Base-by-base conservation (phyloP, 35 echinoderm and acorn worm genomes). In the Patiria miniata region DNA sequence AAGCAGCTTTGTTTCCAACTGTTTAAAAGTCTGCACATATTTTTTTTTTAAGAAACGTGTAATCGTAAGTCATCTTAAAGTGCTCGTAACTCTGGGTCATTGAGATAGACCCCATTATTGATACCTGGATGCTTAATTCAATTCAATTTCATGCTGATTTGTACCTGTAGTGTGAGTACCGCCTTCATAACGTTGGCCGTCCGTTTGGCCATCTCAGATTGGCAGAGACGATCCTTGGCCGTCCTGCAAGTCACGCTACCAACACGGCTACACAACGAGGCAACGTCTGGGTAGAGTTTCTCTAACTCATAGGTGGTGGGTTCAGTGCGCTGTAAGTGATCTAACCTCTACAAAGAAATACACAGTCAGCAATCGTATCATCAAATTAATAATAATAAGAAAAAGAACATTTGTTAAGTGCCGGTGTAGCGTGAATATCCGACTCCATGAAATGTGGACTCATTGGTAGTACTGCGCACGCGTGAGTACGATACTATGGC, bases 181-280 rank as follows among this genome's bases (percentile, higher is more conserved):
- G 85, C 87, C 55, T 95, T 99, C 89, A 99, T 94, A 82, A 99
- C 91, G 60, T 99, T 99, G 30, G 92, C 96, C 0, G 93, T 86
- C 40, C 90, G 79, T 58, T 95, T 99, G 29, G 96, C 85, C 86
- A 95, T 94, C 76, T 99, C 93, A 0, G 93, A 94, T 22, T 79
- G 85, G 37, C 96, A 92, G 2, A 99, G 85, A 37, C 93, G 81
- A 39, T 99, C 96, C 79, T 99, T 99, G 47, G 93, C 96, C 19
- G 86, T 76, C 0, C 68, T 29, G 37, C 96, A 94, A 33, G 85
- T 61, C 10, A 95, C 85, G 39, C 85, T 86, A 2, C 86, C 92
- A 3, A 99, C 92, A 29, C 96, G 81, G 17, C 82, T 87, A 80
- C 96, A 99, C 9, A 99, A 87, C 1, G 96, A 99, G 42, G 96